These are phyloP conservation scores for Callimorpha dominula DNA, from an alignment of 2,888 invertebrate genomes.

Conservation along the genomic window DNA sequence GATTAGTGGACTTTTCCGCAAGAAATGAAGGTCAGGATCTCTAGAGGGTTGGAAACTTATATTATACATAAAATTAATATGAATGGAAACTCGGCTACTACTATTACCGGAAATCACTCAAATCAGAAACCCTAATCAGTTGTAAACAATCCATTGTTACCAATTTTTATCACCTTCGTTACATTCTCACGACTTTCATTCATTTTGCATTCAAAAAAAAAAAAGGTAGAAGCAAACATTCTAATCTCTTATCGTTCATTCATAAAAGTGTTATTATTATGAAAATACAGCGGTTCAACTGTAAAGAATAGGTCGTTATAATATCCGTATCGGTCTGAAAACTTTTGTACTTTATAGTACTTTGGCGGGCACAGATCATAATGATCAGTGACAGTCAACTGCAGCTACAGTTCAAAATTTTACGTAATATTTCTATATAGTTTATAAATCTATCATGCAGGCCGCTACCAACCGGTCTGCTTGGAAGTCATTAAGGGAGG, in stretches of 20 bases:
- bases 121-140: conserved; percentile 7
- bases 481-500: too few species aligned
- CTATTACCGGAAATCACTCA: conserved; percentile 10
- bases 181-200: conserved; percentile 8
- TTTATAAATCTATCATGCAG: too few species aligned
- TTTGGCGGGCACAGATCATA: neutral
- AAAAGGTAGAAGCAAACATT: conserved; percentile 11
- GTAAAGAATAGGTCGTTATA: conserved; percentile 10
- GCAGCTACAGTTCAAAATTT: too few species aligned
- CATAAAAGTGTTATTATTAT: conserved; percentile 6
- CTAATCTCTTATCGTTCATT: conserved; percentile 12
- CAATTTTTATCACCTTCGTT: conserved; percentile 10
- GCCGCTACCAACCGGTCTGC: too few species aligned
- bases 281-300: conserved; percentile 9
- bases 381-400: too few species aligned
- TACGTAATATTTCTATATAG: too few species aligned
- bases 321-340: neutral
- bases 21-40: too few species aligned
- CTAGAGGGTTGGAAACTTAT: too few species aligned
- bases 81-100: neutral
- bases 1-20: too few species aligned
- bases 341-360: neutral
- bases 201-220: conserved; percentile 9
- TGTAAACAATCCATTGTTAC: conserved; percentile 18
- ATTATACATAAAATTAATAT: neutral